phyloP scores from a whole-genome alignment of 1,140 invertebrate genomes.

The Pogonognathellus flavescens region DNA sequence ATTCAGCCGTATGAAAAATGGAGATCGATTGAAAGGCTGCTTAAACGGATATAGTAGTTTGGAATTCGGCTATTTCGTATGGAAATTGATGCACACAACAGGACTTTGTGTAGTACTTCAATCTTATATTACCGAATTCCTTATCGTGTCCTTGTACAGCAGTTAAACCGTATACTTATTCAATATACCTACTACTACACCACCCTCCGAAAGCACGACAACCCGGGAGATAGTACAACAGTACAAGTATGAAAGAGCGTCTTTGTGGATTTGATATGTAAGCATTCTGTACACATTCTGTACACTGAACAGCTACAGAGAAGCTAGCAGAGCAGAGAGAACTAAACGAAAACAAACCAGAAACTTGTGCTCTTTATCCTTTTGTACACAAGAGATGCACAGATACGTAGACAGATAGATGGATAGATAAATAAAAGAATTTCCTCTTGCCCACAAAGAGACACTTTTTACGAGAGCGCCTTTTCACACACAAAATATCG shows the following conservation, averaged over 20 bases:
- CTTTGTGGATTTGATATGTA: slow-evolving; percentile 33
- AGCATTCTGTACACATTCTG: not conserved
- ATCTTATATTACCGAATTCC: no score
- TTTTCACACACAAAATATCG: slow-evolving; percentile 29
- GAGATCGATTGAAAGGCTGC: slow-evolving; percentile 47
- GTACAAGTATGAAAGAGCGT: not conserved
- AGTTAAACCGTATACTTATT: not conserved
- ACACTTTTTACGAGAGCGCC: slow-evolving; percentile 41
- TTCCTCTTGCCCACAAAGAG: slow-evolving; percentile 39
- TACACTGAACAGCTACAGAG: not conserved
- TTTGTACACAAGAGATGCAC: slow-evolving; percentile 24
- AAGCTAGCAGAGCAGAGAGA: not conserved
- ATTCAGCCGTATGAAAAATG: slow-evolving; percentile 50
- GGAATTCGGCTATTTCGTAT: slow-evolving; percentile 20
- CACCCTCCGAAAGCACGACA: not conserved
- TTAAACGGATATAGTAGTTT: slow-evolving; percentile 49
- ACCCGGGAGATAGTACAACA: not conserved
- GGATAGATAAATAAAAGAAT: slow-evolving; percentile 48
- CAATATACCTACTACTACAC: no score
- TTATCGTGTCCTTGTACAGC: not conserved
- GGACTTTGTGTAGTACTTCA: not conserved
- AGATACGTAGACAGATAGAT: slow-evolving; percentile 31
- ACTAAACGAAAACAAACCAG: slow-evolving; percentile 28
- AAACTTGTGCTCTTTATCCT: slow-evolving; percentile 44
- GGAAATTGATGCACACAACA: slow-evolving; percentile 30